phyloP scores from a whole-genome alignment of 2,888 invertebrate species.

The Pristionchus exspectatus region DNA sequence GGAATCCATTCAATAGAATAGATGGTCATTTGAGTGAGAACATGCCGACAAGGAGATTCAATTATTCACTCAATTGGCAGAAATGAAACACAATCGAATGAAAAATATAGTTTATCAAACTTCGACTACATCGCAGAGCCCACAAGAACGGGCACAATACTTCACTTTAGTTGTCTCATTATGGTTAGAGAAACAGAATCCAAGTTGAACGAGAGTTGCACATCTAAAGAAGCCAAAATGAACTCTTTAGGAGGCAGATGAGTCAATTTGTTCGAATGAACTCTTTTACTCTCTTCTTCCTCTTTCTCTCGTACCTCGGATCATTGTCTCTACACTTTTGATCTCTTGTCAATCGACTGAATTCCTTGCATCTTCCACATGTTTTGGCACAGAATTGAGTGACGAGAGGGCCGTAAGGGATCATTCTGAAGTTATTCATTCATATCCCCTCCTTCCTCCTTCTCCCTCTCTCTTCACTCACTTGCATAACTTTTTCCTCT shows the following conservation, averaged over 20 bases:
- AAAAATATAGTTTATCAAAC: background rate
- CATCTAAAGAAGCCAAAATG: background rate
- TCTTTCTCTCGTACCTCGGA: background rate
- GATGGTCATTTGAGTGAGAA: constrained; percentile 23
- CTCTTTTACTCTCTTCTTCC: background rate
- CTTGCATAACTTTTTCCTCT: constrained; percentile 36
- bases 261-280: background rate
- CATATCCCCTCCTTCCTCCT: no score
- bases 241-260: background rate
- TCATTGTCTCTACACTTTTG: constrained; percentile 43
- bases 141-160: constrained; percentile 49
- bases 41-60: background rate
- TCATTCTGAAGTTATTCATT: background rate
- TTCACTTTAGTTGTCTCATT: constrained; percentile 39
- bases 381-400: constrained; percentile 36
- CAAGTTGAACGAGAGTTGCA: constrained; percentile 26
- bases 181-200: constrained; percentile 42
- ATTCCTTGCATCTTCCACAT: constrained; percentile 43
- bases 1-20: background rate
- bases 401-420: background rate
- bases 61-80: background rate
- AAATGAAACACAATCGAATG: background rate
- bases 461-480: background rate
- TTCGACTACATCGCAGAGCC: background rate
- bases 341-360: constrained; percentile 46